A percentile compares a stretch with the other conserved stretches of the same genome.
phyloP scores from a whole-genome alignment of 2,888 invertebrate species.

The Ophion ellenae region DNA sequence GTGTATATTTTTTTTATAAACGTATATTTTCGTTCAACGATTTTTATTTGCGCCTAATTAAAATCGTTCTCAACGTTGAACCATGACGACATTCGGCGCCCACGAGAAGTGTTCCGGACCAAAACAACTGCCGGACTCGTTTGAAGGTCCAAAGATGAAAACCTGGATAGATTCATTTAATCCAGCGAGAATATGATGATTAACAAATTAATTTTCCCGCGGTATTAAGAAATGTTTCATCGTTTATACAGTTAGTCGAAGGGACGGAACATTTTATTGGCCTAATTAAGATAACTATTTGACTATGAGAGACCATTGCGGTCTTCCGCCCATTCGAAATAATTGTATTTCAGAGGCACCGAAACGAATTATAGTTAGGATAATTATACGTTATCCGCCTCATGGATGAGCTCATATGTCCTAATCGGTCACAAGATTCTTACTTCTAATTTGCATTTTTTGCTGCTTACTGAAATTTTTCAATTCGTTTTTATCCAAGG shows the following conservation, averaged over 20 bases:
- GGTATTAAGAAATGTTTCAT: not conserved
- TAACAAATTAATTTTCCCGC: not conserved
- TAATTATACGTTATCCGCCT: too few species aligned
- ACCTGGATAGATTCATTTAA: not conserved
- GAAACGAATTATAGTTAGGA: too few species aligned
- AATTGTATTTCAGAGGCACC: too few species aligned
- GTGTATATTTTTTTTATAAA: not conserved
- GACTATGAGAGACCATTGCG: too few species aligned
- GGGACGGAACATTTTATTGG: not conserved
- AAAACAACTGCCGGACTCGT: not conserved
- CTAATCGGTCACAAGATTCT: too few species aligned
- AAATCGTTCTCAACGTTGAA: not conserved
- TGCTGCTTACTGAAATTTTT: too few species aligned
- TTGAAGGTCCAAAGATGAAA: not conserved
- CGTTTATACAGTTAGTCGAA: not conserved
- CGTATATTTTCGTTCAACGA: not conserved
- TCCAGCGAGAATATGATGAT: not conserved
- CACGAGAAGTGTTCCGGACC: not conserved
- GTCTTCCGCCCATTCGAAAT: too few species aligned
- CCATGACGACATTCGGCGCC: not conserved
- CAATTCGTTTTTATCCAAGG: too few species aligned
- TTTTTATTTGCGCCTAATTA: not conserved
- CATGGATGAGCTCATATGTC: too few species aligned
- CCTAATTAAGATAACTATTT: not conserved
- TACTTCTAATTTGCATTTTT: too few species aligned